Evolutionary conservation across 2,888 invertebrate genomes (phyloP).

Genomic region (Venustoraphidia nigricollis): DNA sequence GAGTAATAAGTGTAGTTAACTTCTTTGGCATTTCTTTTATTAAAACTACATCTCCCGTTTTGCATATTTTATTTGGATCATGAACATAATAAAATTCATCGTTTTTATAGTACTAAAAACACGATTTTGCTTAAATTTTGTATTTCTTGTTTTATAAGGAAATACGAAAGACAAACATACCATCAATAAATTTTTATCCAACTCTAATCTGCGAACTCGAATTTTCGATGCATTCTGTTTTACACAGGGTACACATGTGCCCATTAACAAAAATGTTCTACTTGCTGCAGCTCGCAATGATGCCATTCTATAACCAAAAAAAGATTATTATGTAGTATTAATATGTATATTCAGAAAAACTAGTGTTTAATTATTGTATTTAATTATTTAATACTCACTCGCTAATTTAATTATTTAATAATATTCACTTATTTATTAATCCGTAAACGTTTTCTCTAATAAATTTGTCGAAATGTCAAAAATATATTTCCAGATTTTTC

Average conservation of each 20-base stretch:
- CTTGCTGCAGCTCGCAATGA: constrained; percentile 26
- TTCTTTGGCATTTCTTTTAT: constrained; percentile 58
- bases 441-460: no score
- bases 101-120: constrained; percentile 60
- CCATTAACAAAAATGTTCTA: constrained; percentile 44
- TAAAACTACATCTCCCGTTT: constrained; percentile 69
- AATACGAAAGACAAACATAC: constrained; percentile 20
- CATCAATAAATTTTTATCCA: constrained; percentile 64
- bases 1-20: constrained; percentile 61
- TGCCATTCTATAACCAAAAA: constrained; percentile 13
- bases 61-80: constrained; percentile 62
- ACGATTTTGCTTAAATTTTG: constrained; percentile 5
- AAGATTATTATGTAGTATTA: no score
- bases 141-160: constrained; percentile 1
- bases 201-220: constrained; percentile 53
- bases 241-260: constrained; percentile 62
- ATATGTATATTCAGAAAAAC: no score
- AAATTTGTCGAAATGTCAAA: no score
- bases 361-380: no score
- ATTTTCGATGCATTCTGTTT: constrained; percentile 70
- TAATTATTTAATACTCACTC: no score
- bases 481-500: not conserved
- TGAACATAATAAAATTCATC: constrained; percentile 57
- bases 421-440: no score
- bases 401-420: no score